These are phyloP conservation scores for Drosophila serrata DNA, from an alignment of 1,140 invertebrate species.

Conservation along the genomic window DNA sequence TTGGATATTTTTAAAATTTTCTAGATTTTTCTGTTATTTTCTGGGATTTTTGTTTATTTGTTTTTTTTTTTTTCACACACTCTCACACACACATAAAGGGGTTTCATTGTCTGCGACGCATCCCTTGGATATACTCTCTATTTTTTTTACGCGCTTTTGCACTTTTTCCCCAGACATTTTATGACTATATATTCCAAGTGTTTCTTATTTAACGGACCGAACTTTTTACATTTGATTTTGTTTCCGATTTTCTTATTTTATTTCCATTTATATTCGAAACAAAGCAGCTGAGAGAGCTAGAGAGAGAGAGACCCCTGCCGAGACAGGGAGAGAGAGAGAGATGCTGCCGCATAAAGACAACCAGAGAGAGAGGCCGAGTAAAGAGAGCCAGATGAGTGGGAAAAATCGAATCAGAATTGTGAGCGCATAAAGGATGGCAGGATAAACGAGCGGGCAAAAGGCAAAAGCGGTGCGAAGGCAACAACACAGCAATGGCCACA, in stretches of 20 bases:
- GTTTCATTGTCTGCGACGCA: conserved; percentile 41
- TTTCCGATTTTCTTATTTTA: conserved; percentile 36
- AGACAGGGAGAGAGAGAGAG: conserved; percentile 28
- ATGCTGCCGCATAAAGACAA: conserved; percentile 33
- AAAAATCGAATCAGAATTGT: conserved; percentile 81
- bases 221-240: conserved; percentile 63
- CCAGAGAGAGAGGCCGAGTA: conserved; percentile 9
- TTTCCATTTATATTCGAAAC: conserved; percentile 37
- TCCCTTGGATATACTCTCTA: conserved; percentile 34
- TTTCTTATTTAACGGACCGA: conserved; percentile 9
- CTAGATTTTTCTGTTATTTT: conserved; percentile 11
- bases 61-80: conserved; percentile 13
- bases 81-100: conserved; percentile 32
- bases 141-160: conserved; percentile 25
- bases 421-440: conserved; percentile 67
- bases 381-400: conserved; percentile 45
- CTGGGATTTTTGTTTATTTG: conserved; percentile 4
- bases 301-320: neutral
- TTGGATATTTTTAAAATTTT: neutral
- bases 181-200: neutral
- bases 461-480: conserved; percentile 39
- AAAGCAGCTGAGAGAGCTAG: conserved; percentile 50
- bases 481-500: conserved; percentile 59
- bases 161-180: neutral
- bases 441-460: conserved; percentile 63